Conservation (phyloP, 2,113 vertebrate species). For the Coturnix japonica region DNA sequence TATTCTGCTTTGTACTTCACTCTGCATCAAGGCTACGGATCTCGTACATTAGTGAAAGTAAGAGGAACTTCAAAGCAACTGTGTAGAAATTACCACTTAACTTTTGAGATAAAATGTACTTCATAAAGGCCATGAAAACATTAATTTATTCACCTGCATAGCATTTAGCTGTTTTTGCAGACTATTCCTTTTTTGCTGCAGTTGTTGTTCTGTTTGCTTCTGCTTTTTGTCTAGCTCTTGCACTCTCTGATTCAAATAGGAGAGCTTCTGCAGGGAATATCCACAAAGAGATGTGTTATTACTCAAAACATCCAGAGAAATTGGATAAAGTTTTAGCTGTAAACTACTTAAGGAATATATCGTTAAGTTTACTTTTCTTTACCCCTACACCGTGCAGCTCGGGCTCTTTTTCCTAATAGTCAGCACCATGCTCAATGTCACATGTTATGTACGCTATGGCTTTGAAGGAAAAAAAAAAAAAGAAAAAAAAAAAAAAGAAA, state of each 20-base stretch:
- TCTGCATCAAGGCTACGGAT: constrained; percentile 30
- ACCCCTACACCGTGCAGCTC: no score
- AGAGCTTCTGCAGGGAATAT: constrained; percentile 67
- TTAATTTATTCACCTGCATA: constrained; percentile 63
- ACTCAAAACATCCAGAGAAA: not conserved
- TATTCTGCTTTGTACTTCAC: constrained; percentile 58
- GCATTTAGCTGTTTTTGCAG: constrained; percentile 26
- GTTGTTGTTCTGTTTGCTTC: constrained; percentile 39
- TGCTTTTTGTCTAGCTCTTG: constrained; percentile 54
- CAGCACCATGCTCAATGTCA: not conserved
- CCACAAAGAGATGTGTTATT: not conserved
- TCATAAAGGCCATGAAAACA: not conserved
- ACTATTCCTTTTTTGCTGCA: constrained; percentile 36
- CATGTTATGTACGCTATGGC: not conserved
- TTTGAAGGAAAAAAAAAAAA: not conserved
- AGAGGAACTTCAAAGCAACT: constrained; percentile 35
- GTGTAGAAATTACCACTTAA: constrained; percentile 38
- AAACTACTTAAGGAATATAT: not conserved
- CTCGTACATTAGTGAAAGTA: constrained; percentile 48
- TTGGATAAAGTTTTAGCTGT: not conserved
- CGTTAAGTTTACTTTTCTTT: not conserved
- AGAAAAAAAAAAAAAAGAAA: not conserved
- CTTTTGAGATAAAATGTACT: not conserved
- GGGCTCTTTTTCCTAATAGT: not conserved
- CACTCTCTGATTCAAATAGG: constrained; percentile 32